These are phyloP conservation scores for Neotragus pygmaeus DNA, from an alignment of 2,113 vertebrate genomes.

Conservation along the genomic window DNA sequence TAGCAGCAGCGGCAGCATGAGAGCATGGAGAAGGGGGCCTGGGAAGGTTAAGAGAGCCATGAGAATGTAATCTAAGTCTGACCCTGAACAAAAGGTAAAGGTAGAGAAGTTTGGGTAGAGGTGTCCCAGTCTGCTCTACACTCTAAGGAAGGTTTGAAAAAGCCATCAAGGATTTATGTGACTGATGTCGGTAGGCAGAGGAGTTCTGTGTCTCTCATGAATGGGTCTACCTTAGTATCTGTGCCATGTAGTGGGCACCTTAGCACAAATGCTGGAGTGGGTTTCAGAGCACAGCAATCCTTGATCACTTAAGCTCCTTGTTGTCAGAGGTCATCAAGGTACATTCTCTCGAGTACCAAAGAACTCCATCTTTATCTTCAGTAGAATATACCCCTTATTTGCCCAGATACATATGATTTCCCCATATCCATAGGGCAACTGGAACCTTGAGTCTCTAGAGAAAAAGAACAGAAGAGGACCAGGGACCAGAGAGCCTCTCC, in stretches of 20 bases:
- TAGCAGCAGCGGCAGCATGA: neutral
- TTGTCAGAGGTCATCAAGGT: neutral
- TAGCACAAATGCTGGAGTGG: neutral
- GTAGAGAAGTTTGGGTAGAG: neutral
- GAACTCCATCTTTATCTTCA: neutral
- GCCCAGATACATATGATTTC: neutral
- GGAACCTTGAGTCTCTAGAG: neutral
- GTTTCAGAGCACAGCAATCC: neutral
- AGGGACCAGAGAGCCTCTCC: neutral
- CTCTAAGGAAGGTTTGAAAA: constrained; percentile 5
- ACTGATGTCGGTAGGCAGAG: neutral
- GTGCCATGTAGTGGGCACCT: neutral
- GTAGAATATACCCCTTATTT: neutral
- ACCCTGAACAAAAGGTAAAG: neutral
- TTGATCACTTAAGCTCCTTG: neutral
- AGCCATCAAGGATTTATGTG: neutral
- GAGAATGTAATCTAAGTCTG: neutral
- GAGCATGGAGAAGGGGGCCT: neutral
- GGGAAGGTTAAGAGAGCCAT: neutral
- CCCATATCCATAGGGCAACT: neutral
- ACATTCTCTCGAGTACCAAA: neutral
- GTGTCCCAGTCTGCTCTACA: neutral
- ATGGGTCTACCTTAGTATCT: neutral
- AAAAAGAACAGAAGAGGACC: neutral
- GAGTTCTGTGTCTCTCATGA: constrained; percentile 14